phyloP scores from a whole-genome alignment of 2,888 invertebrate genomes.

The Brachypalpus laphriformis region DNA sequence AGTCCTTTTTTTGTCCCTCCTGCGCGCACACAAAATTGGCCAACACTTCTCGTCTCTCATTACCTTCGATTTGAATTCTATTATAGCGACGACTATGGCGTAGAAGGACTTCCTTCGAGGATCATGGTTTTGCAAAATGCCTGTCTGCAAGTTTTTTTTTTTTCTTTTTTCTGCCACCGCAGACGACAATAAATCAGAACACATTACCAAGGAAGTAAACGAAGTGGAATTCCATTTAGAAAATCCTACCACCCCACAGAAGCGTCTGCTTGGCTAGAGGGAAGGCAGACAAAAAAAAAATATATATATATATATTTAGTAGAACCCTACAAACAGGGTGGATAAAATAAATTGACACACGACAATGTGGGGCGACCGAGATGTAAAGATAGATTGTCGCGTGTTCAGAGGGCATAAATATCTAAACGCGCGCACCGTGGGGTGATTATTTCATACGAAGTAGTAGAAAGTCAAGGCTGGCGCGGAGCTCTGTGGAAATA shows the following conservation, averaged over 20 bases:
- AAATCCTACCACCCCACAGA: background rate
- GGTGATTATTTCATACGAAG: conserved; percentile 62
- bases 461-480: conserved; percentile 53
- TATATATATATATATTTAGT: too few species aligned
- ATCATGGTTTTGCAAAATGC: conserved; percentile 27
- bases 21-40: conserved; percentile 57
- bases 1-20: background rate
- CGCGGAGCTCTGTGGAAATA: background rate
- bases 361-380: conserved; percentile 44
- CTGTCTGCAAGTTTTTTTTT: conserved; percentile 60
- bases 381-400: conserved; percentile 57
- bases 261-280: too few species aligned
- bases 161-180: conserved; percentile 39
- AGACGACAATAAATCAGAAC: conserved; percentile 71
- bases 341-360: conserved; percentile 70
- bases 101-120: background rate
- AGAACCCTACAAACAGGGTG: conserved; percentile 19
- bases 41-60: conserved; percentile 61
- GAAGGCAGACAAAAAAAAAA: background rate
- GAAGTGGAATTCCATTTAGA: conserved; percentile 61
- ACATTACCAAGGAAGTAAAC: conserved; percentile 67
- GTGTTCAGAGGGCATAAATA: conserved; percentile 68
- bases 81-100: conserved; percentile 23
- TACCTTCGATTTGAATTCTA: conserved; percentile 73
- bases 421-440: conserved; percentile 61